Conservation (phyloP, 2,113 vertebrate genomes). For the Mesitornis unicolor region DNA sequence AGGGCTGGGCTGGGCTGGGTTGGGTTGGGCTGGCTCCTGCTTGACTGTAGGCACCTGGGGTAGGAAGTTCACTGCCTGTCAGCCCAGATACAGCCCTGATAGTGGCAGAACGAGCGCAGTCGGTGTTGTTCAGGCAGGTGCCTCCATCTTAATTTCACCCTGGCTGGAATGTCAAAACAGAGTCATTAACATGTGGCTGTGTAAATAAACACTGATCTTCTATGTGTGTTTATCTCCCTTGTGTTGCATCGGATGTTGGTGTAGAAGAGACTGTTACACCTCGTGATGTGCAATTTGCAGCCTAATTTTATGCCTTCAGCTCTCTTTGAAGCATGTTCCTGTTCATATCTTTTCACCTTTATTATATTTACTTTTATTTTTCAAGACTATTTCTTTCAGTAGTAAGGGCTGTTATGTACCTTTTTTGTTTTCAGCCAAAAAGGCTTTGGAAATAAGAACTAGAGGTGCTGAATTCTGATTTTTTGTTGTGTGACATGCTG, state of each 20-base stretch:
- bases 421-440: not conserved
- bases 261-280: not conserved
- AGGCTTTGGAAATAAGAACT: not conserved
- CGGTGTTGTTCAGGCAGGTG: not conserved
- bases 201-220: conserved; percentile 7
- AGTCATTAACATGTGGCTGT: not conserved
- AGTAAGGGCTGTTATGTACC: not conserved
- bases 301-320: not conserved
- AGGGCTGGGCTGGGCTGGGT: not conserved
- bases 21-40: not conserved
- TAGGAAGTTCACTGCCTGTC: not conserved
- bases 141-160: not conserved
- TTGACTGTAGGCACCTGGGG: not conserved
- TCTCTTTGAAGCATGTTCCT: not conserved
- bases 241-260: not conserved
- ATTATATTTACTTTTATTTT: not conserved
- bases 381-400: not conserved
- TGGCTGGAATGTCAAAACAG: conserved; percentile 16
- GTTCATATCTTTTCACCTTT: not conserved
- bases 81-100: not conserved
- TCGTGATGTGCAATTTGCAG: not conserved
- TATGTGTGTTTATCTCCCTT: not conserved
- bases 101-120: not conserved
- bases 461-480: not conserved
- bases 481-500: not conserved